phyloP scores from a whole-genome alignment of 2,113 vertebrate species.

The Catharus minimus region DNA sequence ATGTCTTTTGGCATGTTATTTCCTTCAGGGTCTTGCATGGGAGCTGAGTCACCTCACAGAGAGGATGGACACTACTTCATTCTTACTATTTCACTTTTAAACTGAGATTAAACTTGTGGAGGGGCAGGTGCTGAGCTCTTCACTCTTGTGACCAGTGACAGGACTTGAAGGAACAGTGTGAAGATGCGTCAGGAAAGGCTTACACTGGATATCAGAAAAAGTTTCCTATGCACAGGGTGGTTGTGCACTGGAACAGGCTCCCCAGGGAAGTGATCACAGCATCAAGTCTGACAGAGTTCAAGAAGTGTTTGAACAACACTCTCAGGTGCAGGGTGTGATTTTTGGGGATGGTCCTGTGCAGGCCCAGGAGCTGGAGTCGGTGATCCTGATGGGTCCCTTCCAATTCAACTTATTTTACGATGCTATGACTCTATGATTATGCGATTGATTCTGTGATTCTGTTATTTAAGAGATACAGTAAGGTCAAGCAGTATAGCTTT shows the following conservation, averaged over 20 bases:
- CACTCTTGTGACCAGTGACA: not conserved
- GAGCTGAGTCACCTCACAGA: not conserved
- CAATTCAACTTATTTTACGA: not conserved
- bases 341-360: not conserved
- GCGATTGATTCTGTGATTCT: not conserved
- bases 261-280: not conserved
- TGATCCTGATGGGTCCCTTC: not conserved
- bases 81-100: not conserved
- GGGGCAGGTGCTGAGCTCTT: not conserved
- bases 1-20: not conserved
- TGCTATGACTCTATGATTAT: not conserved
- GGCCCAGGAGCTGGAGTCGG: fast-evolving
- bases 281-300: not conserved
- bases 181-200: not conserved
- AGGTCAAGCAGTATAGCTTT: not conserved
- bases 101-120: not conserved
- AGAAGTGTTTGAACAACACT: not conserved
- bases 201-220: not conserved
- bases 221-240: not conserved
- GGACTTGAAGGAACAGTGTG: not conserved
- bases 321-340: not conserved
- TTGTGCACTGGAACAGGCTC: not conserved
- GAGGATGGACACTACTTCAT: not conserved
- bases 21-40: not conserved
- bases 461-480: not conserved